These are phyloP conservation scores for Eubasilissa regina DNA, from an alignment of 1,140 invertebrate genomes.

Conservation along the genomic window DNA sequence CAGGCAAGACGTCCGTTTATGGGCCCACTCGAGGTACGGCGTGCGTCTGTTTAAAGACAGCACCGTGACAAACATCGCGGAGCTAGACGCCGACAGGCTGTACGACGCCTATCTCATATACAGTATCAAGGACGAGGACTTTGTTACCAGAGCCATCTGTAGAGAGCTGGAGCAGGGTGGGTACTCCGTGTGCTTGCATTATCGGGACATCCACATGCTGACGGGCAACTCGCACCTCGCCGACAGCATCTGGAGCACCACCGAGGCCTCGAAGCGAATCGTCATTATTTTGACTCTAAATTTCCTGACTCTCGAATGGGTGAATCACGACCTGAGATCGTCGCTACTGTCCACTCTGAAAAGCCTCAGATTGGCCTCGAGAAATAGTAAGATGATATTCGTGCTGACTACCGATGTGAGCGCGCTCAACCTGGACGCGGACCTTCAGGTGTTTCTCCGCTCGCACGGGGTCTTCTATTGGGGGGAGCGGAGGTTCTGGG, in stretches of 20 bases:
- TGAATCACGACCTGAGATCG: constrained; percentile 55
- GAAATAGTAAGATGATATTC: constrained; percentile 68
- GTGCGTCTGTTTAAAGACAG: constrained; percentile 79
- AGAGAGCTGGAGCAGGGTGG: constrained; percentile 83
- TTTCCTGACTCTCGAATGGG: constrained; percentile 64
- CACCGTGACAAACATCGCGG: constrained; percentile 70
- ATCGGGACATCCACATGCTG: constrained; percentile 73
- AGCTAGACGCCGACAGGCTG: constrained; percentile 80
- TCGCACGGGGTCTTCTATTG: constrained; percentile 78
- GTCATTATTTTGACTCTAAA: constrained; percentile 69
- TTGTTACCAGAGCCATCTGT: constrained; percentile 83
- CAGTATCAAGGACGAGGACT: constrained; percentile 87
- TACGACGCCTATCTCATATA: constrained; percentile 93
- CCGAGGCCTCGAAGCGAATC: constrained; percentile 69
- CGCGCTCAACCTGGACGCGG: constrained; percentile 83
- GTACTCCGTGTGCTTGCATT: constrained; percentile 77
- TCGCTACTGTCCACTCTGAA: constrained; percentile 54
- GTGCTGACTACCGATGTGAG: constrained; percentile 83
- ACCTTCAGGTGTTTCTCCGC: constrained; percentile 86
- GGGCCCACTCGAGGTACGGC: constrained; percentile 83
- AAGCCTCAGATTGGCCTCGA: constrained; percentile 47
- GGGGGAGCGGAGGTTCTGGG: constrained; percentile 87
- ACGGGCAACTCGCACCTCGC: constrained; percentile 55
- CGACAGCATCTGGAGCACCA: constrained; percentile 70
- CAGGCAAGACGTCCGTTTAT: constrained; percentile 81